Base-by-base conservation (phyloP, 2,797 vertebrate species). In the Phataginus tetradactyla region DNA sequence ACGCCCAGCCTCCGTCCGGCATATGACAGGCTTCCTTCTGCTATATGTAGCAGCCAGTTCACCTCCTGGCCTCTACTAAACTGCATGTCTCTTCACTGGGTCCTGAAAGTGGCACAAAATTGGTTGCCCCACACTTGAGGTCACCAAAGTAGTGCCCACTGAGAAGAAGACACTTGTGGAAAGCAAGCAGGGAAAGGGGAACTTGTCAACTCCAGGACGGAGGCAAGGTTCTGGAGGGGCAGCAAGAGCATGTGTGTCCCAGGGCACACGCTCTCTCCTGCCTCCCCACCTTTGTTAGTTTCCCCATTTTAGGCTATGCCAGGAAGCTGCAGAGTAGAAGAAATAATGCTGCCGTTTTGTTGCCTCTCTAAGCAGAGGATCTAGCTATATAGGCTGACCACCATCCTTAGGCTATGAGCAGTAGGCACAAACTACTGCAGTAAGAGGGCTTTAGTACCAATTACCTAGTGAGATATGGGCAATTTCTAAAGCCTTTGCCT, bases 331-430 rank as follows among this genome's bases (percentile, higher is more conserved):
- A 39, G 4, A 51, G 49, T 1, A 61, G 83, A 85, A 57, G 57
- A 63, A n/a, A 68, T 0, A 7, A 13, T 1, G 25, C 10, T 17
- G 51, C 37, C 13, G 5, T 1, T 55, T 7, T 25, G n/a, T 4
- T n/a, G n/a, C 49, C 37, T 88, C 53, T 87, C 64, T 49, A 64
- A 49, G 86, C 61, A 91, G 63, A 94, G 64, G 69, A 20, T 32
- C n/a, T 7, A 64, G 5, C 15, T 37, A 23, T 29, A 23, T 27
- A 51, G 45, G 45, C 15, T 25, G 45, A 86, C 25, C 29, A 18
- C 32, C 20, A 64, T 42, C 42, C 17, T 49, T 0, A 7, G 81
- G 63, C 21, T 71, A 49, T 63, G 15, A n/a, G 21, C 39, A 66
- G 57, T 21, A 72, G 34, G 17, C 12, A 27, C 1, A 80, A 66